A percentile compares a stretch with the other conserved stretches of the same genome.
These are phyloP conservation scores for Penelope pileata DNA, from an alignment of 2,113 vertebrate genomes.

Conservation along the genomic window DNA sequence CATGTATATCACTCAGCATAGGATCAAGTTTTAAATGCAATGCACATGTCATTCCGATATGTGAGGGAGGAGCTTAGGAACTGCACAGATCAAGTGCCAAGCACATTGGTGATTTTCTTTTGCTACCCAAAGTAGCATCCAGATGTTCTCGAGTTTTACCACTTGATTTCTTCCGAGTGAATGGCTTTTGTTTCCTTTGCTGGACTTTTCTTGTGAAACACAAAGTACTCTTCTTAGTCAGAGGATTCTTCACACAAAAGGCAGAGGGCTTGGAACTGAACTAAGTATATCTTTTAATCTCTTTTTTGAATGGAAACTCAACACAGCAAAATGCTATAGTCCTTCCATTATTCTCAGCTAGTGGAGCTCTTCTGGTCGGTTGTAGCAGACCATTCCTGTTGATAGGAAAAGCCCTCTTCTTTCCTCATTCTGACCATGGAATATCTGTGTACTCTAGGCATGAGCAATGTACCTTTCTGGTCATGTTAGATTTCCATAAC, in stretches of 20 bases:
- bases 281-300: neutral
- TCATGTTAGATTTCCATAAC: neutral
- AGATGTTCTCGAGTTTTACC: neutral
- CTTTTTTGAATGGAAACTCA: neutral
- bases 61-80: neutral
- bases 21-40: neutral
- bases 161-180: neutral
- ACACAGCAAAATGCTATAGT: neutral
- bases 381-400: neutral
- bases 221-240: neutral
- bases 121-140: neutral
- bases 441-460: neutral
- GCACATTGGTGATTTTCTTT: neutral
- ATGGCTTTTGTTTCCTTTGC: neutral
- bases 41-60: neutral
- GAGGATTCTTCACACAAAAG: neutral
- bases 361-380: neutral
- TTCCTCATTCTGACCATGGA: neutral
- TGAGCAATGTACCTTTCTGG: neutral
- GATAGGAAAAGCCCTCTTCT: neutral
- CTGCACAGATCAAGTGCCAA: neutral
- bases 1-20: neutral
- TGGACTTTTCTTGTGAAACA: neutral
- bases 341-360: neutral
- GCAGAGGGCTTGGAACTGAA: neutral